Percentiles rank a stretch among this genome's conserved stretches.
phyloP scores from a whole-genome alignment of 2,797 vertebrate genomes.

The Kryptolebias ocellatus region DNA sequence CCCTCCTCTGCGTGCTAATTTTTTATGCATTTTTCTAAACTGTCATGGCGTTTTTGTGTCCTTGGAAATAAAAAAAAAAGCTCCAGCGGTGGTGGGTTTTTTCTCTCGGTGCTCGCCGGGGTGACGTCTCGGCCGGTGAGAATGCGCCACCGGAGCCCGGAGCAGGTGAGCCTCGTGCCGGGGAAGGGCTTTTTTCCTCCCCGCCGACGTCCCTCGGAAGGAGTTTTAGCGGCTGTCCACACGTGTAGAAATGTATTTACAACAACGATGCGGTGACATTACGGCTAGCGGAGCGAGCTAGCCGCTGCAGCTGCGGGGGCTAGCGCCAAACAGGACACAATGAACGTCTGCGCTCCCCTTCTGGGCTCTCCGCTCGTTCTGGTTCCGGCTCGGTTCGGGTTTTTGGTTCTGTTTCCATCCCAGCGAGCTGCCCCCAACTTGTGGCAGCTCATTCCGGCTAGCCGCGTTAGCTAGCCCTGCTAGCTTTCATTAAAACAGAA shows the following conservation, averaged over 20 bases:
- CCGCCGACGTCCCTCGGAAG: slow-evolving; percentile 67
- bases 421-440: slow-evolving; percentile 58
- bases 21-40: slow-evolving; percentile 88
- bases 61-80: slow-evolving; percentile 85
- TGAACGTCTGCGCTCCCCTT: slow-evolving; percentile 53
- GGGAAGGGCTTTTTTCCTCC: slow-evolving; percentile 50
- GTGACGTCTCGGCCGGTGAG: slow-evolving; percentile 73
- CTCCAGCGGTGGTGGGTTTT: slow-evolving; percentile 51
- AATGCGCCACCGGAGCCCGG: slow-evolving; percentile 70
- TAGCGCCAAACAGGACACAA: slow-evolving; percentile 72
- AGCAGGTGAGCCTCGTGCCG: slow-evolving; percentile 79
- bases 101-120: slow-evolving; percentile 53
- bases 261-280: slow-evolving; percentile 81
- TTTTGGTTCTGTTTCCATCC: slow-evolving; percentile 14
- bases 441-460: slow-evolving; percentile 59
- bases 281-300: slow-evolving; percentile 58
- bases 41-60: slow-evolving; percentile 89
- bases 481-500: slow-evolving; percentile 54
- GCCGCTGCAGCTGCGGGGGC: slow-evolving; percentile 62
- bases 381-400: slow-evolving; percentile 27
- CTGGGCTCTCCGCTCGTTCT: slow-evolving; percentile 22
- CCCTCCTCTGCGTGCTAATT: slow-evolving; percentile 78
- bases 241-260: slow-evolving; percentile 80
- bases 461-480: slow-evolving; percentile 59
- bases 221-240: slow-evolving; percentile 76